phyloP scores from a whole-genome alignment of 37 sponge, comb jelly and placozoan species.

The Agelas oroides region DNA sequence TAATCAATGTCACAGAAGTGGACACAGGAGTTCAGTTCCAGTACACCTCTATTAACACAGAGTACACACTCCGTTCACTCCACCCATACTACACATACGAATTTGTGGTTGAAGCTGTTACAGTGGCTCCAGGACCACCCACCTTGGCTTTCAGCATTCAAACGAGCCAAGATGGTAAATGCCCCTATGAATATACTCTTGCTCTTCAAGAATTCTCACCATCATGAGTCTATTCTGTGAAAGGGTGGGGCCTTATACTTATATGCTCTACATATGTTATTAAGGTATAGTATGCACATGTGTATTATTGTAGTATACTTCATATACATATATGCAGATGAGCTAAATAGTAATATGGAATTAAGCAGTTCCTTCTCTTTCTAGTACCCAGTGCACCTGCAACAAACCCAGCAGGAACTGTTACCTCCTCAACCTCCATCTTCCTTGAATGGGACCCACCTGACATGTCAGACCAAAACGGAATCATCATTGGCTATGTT shows the following conservation, averaged over 20 bases:
- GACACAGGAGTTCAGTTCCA: not conserved
- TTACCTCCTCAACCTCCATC: not conserved
- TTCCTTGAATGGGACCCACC: conserved; percentile 30
- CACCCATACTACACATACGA: conserved; percentile 47
- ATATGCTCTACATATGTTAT: too few species aligned
- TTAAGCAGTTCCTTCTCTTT: not conserved
- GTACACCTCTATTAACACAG: not conserved
- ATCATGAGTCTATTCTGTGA: too few species aligned
- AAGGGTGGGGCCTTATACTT: too few species aligned
- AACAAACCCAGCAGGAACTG: not conserved
- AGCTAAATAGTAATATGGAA: not conserved
- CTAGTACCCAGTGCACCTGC: conserved; percentile 1
- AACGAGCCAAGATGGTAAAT: conserved; percentile 21
- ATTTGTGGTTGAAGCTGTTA: conserved; percentile 16
- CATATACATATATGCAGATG: not conserved
- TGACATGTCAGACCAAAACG: not conserved
- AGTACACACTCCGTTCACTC: conserved; percentile 5
- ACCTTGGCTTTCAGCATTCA: not conserved
- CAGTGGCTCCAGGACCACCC: conserved; percentile 10
- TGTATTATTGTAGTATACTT: too few species aligned
- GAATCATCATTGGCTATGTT: conserved; percentile 14
- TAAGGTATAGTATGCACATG: too few species aligned
- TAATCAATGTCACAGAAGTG: conserved; percentile 6
- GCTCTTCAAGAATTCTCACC: too few species aligned
- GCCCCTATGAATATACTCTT: too few species aligned